A percentile compares a stretch with the other conserved stretches of the same genome.
Evolutionary conservation across 2,113 vertebrate species (phyloP).

Genomic region (Myodes glareolus): DNA sequence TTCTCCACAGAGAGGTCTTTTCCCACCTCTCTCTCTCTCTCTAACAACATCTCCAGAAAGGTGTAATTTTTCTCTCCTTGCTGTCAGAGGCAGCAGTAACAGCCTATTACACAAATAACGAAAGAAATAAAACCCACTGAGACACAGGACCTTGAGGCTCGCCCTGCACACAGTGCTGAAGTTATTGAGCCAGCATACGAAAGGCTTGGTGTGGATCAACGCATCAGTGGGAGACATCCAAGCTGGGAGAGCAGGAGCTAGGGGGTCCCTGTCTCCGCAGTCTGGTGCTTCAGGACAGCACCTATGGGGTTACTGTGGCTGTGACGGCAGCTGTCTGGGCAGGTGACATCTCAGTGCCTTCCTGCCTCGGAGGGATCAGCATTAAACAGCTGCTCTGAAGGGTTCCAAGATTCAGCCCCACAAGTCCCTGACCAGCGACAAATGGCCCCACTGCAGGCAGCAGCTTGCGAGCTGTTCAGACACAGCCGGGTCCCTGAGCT

Average conservation of each 20-base stretch:
- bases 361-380: not conserved
- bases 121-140: not conserved
- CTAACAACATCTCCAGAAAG: not conserved
- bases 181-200: not conserved
- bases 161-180: not conserved
- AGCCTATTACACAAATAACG: slow-evolving; percentile 36
- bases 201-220: not conserved
- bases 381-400: not conserved
- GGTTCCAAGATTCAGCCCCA: not conserved
- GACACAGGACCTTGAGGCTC: not conserved
- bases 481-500: not conserved
- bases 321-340: fast-evolving
- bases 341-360: not conserved
- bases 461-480: fast-evolving
- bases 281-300: not conserved
- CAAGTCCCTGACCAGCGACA: not conserved
- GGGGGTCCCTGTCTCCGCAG: not conserved
- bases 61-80: not conserved
- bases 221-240: not conserved
- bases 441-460: not conserved
- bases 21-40: not conserved
- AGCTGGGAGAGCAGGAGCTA: fast-evolving
- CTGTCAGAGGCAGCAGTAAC: not conserved
- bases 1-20: not conserved
- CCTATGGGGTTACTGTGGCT: not conserved